Evolutionary conservation across 1,140 invertebrate species (phyloP).

Genomic region (Maniola jurtina): DNA sequence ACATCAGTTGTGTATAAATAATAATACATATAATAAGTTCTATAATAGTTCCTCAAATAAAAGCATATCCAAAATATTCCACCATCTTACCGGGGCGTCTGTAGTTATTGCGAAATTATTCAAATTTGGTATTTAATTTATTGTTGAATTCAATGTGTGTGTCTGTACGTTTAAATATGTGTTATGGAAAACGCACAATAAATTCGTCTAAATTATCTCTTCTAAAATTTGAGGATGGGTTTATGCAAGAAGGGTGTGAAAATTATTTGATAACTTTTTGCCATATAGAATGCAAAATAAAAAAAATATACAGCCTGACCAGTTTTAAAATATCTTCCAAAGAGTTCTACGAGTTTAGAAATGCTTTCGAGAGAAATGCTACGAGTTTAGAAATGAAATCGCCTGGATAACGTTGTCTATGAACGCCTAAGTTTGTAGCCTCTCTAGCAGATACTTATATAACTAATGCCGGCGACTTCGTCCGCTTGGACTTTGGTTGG

Average conservation of each 20-base stretch:
- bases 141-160: conserved; percentile 22
- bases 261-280: background rate
- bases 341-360: too few relatives aligned
- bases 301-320: too few relatives aligned
- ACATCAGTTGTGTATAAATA: too few relatives aligned
- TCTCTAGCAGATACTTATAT: too few relatives aligned
- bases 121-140: conserved; percentile 37
- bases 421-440: too few relatives aligned
- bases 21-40: too few relatives aligned
- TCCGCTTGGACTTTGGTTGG: too few relatives aligned
- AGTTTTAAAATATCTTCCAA: too few relatives aligned
- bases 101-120: conserved; percentile 37
- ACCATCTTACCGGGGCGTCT: background rate
- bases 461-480: too few relatives aligned
- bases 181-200: conserved; percentile 26
- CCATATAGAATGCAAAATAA: background rate
- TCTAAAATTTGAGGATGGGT: conserved; percentile 24
- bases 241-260: conserved; percentile 11
- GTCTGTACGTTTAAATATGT: conserved; percentile 17
- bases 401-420: too few relatives aligned
- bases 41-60: conserved; percentile 2
- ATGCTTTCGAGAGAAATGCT: too few relatives aligned
- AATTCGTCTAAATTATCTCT: conserved; percentile 32
- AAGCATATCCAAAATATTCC: conserved; percentile 22
- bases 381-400: too few relatives aligned